These are phyloP conservation scores for Synergus laeviventris DNA, from an alignment of 2,888 invertebrate genomes.

Conservation along the genomic window DNA sequence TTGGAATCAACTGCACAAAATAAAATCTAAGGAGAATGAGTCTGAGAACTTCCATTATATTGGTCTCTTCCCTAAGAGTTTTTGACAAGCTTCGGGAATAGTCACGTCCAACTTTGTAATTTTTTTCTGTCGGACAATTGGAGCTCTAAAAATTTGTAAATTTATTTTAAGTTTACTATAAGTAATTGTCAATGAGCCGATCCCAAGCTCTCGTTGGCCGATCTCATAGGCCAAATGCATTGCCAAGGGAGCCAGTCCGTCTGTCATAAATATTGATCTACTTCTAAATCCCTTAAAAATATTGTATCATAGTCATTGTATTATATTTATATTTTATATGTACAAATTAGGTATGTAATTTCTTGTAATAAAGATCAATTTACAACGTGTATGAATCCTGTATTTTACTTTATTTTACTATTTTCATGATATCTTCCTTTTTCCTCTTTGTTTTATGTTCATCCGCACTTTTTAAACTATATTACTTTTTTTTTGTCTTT, in stretches of 20 bases:
- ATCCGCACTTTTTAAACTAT: background rate
- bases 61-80: background rate
- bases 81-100: background rate
- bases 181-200: constrained; percentile 16
- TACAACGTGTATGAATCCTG: constrained; percentile 62
- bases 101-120: constrained; percentile 28
- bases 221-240: constrained; percentile 11
- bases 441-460: background rate
- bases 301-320: constrained; percentile 75
- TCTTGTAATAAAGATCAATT: constrained; percentile 76
- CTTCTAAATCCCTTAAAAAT: constrained; percentile 40
- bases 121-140: constrained; percentile 13
- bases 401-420: constrained; percentile 2
- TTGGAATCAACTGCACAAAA: constrained; percentile 24
- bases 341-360: constrained; percentile 75
- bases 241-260: constrained; percentile 60
- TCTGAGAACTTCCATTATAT: background rate
- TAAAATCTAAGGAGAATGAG: background rate
- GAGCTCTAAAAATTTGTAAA: constrained; percentile 22
- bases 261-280: constrained; percentile 55
- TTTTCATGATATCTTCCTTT: background rate
- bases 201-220: constrained; percentile 20
- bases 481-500: too few relatives aligned
- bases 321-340: constrained; percentile 76
- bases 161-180: constrained; percentile 16